Base-by-base conservation (phyloP, 2,797 vertebrate species). In the Enteromius afrohamiltoni region DNA sequence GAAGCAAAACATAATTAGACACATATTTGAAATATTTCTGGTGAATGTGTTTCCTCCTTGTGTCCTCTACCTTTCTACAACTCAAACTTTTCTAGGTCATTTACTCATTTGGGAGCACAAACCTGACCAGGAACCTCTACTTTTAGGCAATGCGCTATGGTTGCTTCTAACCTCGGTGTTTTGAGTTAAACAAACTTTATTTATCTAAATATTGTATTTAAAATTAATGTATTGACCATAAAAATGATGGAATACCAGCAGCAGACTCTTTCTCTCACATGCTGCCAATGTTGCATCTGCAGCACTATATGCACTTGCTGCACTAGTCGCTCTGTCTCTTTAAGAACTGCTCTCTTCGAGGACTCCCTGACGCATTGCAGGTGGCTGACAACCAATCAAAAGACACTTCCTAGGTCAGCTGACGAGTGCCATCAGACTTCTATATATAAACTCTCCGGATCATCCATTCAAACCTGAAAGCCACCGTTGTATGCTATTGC, bases 321-420 rank as follows among this genome's bases (percentile, higher is more conserved):
- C 42, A 65, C 23, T 21, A 64, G 29, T 68, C 64, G 34, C 0
- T 29, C 51, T 88, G 86, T 85, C 34, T 77, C 84, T 88, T 88
- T 88, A 88, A 88, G 84, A 83, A 53, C 42, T 16, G 67, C 58
- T 34, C 70, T 75, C 40, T 77, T 34, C 70, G 69, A 85, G 87
- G 83, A 85, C 88, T 89, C 88, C 90, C 89, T 91, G 91, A 90
- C 91, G 91, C 91, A 91, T 91, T 91, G 91, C 91, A 90, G 91
- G 89, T 89, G 88, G 89, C 83, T 77, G 76, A 26, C 9, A 73
- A 88, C 91, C 91, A 91, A 91, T 89, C 83, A 81, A 29, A 55
- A 83, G 2, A n/a, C 42, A 17, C 29, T 82, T 75, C 82, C 78
- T 34, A 55, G 85, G 88, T 91, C 91, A 91, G 86, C 85, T 88